Evolutionary conservation across 2,113 vertebrate genomes (phyloP).

Genomic region (Neodontobutis hainanensis): DNA sequence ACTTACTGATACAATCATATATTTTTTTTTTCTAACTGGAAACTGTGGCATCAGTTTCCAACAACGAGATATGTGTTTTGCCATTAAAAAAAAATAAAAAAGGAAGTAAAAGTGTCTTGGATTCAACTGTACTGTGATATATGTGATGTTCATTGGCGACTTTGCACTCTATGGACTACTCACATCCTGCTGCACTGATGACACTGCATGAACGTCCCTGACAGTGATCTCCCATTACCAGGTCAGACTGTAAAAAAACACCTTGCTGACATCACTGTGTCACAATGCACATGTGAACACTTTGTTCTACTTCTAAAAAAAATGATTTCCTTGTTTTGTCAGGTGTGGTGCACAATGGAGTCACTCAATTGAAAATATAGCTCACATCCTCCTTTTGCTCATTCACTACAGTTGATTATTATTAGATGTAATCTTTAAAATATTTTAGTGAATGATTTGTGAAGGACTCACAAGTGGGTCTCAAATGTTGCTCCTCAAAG

Average conservation of each 20-base stretch:
- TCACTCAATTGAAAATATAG: slow-evolving; percentile 23
- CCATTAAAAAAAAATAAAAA: no score
- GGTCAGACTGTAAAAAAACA: slow-evolving; percentile 46
- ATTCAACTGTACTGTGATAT: not conserved
- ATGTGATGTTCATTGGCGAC: slow-evolving; percentile 1
- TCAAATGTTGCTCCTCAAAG: no score
- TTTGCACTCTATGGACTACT: slow-evolving; percentile 39
- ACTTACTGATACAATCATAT: no score
- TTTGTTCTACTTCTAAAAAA: slow-evolving; percentile 8
- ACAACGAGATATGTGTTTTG: no score
- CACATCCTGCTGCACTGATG: slow-evolving; percentile 50
- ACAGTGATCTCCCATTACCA: slow-evolving; percentile 22
- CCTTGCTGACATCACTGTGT: slow-evolving; percentile 15
- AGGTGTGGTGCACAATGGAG: slow-evolving; percentile 27
- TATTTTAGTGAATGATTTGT: not conserved
- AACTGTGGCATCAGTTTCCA: no score
- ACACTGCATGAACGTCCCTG: slow-evolving; percentile 20
- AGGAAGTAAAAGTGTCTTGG: no score
- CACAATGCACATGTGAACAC: slow-evolving; percentile 39
- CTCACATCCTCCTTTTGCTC: not conserved
- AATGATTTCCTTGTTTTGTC: slow-evolving; percentile 54
- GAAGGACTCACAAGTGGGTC: no score
- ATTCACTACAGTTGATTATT: not conserved
- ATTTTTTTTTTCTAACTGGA: no score
- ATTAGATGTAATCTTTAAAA: not conserved